Conservation (phyloP, 2,797 vertebrate species). For the Crocodylus rhombifer region DNA sequence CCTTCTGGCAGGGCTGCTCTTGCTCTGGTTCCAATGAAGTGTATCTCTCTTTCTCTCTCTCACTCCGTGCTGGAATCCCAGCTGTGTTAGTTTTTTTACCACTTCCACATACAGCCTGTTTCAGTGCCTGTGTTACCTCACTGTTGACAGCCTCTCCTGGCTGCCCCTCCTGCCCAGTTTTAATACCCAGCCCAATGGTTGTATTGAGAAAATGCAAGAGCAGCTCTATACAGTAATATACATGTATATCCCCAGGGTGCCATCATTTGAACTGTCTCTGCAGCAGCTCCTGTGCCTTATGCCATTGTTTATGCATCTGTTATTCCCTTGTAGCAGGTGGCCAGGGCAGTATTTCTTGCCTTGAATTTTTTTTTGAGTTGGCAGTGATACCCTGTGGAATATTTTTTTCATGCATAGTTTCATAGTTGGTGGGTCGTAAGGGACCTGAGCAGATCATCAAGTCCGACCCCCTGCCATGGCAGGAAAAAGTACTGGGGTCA, state of each 20-base stretch:
- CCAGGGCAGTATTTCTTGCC: neutral
- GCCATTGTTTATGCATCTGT: neutral
- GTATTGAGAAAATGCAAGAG: neutral
- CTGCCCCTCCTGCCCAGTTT: neutral
- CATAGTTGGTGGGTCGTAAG: too few relatives aligned
- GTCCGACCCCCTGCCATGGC: too few relatives aligned
- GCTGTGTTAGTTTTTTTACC: neutral
- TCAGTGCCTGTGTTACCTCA: rapidly evolving
- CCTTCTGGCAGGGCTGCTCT: neutral
- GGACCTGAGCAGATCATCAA: too few relatives aligned
- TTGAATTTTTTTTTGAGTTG: neutral
- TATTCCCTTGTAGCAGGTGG: neutral
- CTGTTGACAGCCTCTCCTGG: neutral
- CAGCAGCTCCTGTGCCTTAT: neutral
- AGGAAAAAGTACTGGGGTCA: too few relatives aligned
- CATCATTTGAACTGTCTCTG: neutral
- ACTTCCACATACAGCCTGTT: neutral
- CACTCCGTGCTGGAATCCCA: neutral
- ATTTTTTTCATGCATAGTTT: neutral
- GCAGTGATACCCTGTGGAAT: neutral
- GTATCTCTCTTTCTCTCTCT: neutral
- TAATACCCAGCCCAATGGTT: neutral
- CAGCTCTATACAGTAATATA: neutral
- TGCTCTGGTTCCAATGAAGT: neutral
- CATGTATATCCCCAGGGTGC: neutral